Percentiles rank a stretch among this genome's conserved stretches.
Evolutionary conservation across 2,797 vertebrate genomes (phyloP).

Genomic region (Diplodus sargus): DNA sequence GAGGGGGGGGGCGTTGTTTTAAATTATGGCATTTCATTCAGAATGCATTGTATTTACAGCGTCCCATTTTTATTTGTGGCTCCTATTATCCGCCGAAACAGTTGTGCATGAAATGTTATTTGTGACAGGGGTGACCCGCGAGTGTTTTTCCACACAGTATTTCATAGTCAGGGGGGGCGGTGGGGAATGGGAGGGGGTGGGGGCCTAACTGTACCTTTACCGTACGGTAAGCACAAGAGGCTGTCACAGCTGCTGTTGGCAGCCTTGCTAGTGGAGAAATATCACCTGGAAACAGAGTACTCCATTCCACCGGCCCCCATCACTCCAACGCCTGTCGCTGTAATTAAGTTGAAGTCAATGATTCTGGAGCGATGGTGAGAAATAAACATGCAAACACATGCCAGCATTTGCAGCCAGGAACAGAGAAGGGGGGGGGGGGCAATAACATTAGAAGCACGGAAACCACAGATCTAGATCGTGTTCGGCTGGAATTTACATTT

Average conservation of each 20-base stretch:
- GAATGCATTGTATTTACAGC: slow-evolving; percentile 99
- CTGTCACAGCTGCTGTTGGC: slow-evolving; percentile 99
- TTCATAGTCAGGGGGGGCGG: slow-evolving; percentile 79
- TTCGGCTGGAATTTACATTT: slow-evolving; percentile 69
- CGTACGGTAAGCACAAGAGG: slow-evolving; percentile 88
- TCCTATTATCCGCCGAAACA: slow-evolving; percentile 99
- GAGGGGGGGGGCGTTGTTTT: slow-evolving; percentile 85
- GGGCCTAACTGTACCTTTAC: slow-evolving; percentile 75
- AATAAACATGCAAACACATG: slow-evolving; percentile 98
- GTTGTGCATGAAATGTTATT: slow-evolving; percentile 99
- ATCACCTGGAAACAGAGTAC: slow-evolving; percentile 99
- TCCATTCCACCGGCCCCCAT: slow-evolving; percentile 95
- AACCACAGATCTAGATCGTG: slow-evolving; percentile 66
- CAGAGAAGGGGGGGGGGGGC: slow-evolving; percentile 30
- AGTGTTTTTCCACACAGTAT: slow-evolving; percentile 96
- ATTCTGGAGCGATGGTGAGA: slow-evolving; percentile 97
- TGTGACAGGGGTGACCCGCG: slow-evolving; percentile 98
- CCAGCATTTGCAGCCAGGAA: slow-evolving; percentile 84
- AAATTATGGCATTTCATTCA: slow-evolving; percentile 99
- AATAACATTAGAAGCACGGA: slow-evolving; percentile 52
- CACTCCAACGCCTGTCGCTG: slow-evolving; percentile 98
- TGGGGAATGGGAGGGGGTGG: not conserved
- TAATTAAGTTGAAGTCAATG: slow-evolving; percentile 99
- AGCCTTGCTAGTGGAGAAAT: slow-evolving; percentile 94
- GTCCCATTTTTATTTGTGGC: slow-evolving; percentile 99